Evolutionary conservation across 2,888 invertebrate genomes (phyloP).

Genomic region (Chaitophorus viminalis): DNA sequence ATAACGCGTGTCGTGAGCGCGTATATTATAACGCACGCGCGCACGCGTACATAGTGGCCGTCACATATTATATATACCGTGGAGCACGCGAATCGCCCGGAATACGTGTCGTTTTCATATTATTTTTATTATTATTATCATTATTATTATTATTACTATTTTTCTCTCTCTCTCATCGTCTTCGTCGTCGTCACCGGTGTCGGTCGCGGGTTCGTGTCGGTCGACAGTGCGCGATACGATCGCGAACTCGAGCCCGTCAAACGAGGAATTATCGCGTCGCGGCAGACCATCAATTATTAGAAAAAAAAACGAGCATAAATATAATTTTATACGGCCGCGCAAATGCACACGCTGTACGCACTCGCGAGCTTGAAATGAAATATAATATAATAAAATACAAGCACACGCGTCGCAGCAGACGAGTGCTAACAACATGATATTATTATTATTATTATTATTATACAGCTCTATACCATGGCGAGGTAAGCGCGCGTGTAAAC

Average conservation of each 20-base stretch:
- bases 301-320: neutral
- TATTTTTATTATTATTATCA: too few relatives aligned
- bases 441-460: too few relatives aligned
- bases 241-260: slow-evolving; percentile 10
- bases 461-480: too few relatives aligned
- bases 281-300: slow-evolving; percentile 3
- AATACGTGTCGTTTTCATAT: too few relatives aligned
- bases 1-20: too few relatives aligned
- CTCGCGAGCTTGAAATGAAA: neutral
- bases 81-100: neutral
- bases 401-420: neutral
- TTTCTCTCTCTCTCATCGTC: neutral
- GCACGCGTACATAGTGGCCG: neutral
- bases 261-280: slow-evolving; percentile 29
- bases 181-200: too few relatives aligned
- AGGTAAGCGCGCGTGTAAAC: neutral
- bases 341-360: neutral
- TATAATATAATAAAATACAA: neutral
- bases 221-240: neutral
- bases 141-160: neutral
- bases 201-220: slow-evolving; percentile 34
- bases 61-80: too few relatives aligned
- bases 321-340: neutral
- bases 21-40: neutral
- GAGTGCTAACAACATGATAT: neutral